phyloP scores from a whole-genome alignment of 2,113 vertebrate genomes.

The Arvicanthis niloticus region DNA sequence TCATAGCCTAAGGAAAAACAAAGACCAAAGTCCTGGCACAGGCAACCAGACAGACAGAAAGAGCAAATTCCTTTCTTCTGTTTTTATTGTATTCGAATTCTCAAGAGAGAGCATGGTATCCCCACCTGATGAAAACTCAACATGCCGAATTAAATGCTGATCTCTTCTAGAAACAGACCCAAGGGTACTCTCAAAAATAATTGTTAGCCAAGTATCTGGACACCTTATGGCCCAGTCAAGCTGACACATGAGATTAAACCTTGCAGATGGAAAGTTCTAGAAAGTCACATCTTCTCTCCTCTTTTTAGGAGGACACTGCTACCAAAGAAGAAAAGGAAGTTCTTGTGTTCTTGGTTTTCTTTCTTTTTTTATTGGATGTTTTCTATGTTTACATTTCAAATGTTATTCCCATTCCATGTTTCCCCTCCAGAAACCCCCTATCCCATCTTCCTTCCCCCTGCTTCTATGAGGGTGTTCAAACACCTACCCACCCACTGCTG shows the following conservation, averaged over 20 bases:
- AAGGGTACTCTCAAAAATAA: background rate
- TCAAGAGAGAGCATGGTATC: background rate
- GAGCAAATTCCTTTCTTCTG: background rate
- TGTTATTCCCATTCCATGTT: no score
- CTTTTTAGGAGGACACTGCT: background rate
- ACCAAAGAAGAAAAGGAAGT: background rate
- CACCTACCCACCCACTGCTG: no score
- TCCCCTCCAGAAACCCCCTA: no score
- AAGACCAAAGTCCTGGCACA: background rate
- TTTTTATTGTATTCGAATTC: background rate
- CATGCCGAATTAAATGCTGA: background rate
- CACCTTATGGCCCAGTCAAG: background rate
- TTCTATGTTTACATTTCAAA: no score
- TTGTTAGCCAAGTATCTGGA: background rate
- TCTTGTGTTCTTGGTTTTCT: background rate
- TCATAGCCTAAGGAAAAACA: background rate
- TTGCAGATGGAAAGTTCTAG: background rate
- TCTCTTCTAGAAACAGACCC: background rate
- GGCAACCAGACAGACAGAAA: background rate
- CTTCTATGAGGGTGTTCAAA: no score
- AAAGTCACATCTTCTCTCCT: background rate
- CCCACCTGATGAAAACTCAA: background rate
- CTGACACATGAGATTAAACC: background rate
- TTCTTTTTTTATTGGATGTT: no score
- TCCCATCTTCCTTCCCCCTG: no score